Evolutionary conservation across 2,113 vertebrate species (phyloP).

Genomic region (Sminthopsis crassicaudata): DNA sequence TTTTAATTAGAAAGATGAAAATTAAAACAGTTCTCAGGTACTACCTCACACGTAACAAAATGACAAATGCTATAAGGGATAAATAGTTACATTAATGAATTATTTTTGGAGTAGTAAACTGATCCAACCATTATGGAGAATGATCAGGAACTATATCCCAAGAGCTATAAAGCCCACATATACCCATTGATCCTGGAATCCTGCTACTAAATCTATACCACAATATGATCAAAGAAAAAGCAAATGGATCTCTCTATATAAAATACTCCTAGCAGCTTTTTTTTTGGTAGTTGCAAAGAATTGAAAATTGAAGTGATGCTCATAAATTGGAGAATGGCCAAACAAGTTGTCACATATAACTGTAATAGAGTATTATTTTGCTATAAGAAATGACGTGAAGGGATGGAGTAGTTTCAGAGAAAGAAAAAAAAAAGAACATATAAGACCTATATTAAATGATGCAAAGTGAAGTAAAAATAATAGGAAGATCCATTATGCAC

Average conservation of each 20-base stretch:
- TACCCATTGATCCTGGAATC: background rate
- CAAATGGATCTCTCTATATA: background rate
- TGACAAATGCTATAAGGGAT: background rate
- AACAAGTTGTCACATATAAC: background rate
- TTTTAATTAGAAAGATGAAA: no score
- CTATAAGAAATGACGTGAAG: background rate
- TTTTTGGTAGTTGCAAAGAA: background rate
- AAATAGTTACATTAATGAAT: background rate
- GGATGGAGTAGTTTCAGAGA: background rate
- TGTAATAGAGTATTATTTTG: background rate
- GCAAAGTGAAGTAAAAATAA: background rate
- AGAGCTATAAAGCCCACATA: background rate
- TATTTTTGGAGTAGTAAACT: background rate
- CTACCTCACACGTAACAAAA: background rate
- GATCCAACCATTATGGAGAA: background rate
- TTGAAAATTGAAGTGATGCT: background rate
- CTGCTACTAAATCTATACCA: background rate
- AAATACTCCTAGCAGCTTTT: background rate
- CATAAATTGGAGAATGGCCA: background rate
- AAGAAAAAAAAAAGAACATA: background rate
- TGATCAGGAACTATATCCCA: background rate
- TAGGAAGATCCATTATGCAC: background rate
- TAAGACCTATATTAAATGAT: background rate
- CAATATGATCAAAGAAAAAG: background rate
- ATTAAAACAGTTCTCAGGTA: no score